These are phyloP conservation scores for Andricus quercusramuli DNA, from an alignment of 2,888 invertebrate species.

Conservation along the genomic window DNA sequence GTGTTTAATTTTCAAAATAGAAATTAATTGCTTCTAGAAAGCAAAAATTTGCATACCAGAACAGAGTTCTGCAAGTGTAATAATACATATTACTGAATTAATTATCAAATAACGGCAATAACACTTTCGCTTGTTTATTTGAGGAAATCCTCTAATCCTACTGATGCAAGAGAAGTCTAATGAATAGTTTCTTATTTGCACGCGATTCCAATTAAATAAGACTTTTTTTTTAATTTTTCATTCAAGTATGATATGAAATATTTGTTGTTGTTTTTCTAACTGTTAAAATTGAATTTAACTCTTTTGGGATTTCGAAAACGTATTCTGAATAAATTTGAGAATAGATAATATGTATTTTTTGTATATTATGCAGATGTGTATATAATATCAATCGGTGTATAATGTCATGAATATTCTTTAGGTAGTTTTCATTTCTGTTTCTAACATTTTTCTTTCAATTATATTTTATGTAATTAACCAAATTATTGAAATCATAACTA, in stretches of 20 bases:
- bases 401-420: not conserved
- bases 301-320: no score
- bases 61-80: not conserved
- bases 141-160: constrained; percentile 12
- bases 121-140: constrained; percentile 18
- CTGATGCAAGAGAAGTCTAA: constrained; percentile 9
- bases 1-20: not conserved
- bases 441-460: not conserved
- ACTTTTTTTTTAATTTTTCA: not conserved
- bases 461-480: not conserved
- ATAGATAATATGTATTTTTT: not conserved
- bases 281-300: no score
- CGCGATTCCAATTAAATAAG: not conserved
- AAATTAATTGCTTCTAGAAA: not conserved
- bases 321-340: no score
- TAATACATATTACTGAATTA: constrained; percentile 37
- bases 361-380: not conserved
- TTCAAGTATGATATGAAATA: not conserved
- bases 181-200: constrained; percentile 13
- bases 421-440: not conserved
- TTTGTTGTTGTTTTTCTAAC: no score
- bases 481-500: not conserved
- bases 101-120: constrained; percentile 29
- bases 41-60: not conserved
- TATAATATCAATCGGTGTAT: not conserved